Evolutionary conservation across 2,888 invertebrate genomes (phyloP).

Genomic region (Eupithecia insigniata): DNA sequence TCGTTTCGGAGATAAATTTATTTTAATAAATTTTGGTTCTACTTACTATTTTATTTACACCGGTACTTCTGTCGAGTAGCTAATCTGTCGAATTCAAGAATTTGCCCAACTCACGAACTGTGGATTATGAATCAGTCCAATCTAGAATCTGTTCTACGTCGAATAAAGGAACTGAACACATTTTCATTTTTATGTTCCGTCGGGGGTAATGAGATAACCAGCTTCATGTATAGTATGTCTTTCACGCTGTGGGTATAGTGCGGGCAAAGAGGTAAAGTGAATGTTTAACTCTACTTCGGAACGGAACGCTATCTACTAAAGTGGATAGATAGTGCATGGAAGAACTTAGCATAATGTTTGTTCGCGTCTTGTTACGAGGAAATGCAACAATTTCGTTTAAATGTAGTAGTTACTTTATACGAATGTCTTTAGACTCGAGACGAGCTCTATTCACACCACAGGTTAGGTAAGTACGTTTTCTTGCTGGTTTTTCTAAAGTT

Average conservation of each 20-base stretch:
- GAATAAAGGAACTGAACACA: too few relatives aligned
- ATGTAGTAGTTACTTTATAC: slow-evolving; percentile 17
- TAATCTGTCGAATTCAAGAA: too few relatives aligned
- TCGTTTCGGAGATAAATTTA: too few relatives aligned
- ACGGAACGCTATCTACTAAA: slow-evolving; percentile 47
- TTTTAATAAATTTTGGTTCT: too few relatives aligned
- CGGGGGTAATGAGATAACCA: neutral
- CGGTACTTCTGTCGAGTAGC: too few relatives aligned
- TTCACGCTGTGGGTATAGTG: slow-evolving; percentile 21
- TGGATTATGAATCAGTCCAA: too few relatives aligned
- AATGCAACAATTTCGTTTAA: slow-evolving; percentile 33
- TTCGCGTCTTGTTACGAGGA: slow-evolving; percentile 29
- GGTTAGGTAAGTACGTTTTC: neutral
- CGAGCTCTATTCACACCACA: neutral
- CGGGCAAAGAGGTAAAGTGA: slow-evolving; percentile 30
- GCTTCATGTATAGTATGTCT: slow-evolving; percentile 11
- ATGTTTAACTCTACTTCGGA: slow-evolving; percentile 38
- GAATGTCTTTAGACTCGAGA: neutral
- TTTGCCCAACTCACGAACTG: too few relatives aligned
- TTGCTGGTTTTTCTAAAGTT: neutral
- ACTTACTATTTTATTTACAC: too few relatives aligned
- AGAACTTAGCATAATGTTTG: slow-evolving; percentile 39
- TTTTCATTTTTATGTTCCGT: neutral
- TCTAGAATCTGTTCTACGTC: too few relatives aligned
- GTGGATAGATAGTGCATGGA: slow-evolving; percentile 45